Evolutionary conservation across 2,113 vertebrate species (phyloP), one percentile per base, ranked within the genome.

Genomic region (Neodontobutis hainanensis): DNA sequence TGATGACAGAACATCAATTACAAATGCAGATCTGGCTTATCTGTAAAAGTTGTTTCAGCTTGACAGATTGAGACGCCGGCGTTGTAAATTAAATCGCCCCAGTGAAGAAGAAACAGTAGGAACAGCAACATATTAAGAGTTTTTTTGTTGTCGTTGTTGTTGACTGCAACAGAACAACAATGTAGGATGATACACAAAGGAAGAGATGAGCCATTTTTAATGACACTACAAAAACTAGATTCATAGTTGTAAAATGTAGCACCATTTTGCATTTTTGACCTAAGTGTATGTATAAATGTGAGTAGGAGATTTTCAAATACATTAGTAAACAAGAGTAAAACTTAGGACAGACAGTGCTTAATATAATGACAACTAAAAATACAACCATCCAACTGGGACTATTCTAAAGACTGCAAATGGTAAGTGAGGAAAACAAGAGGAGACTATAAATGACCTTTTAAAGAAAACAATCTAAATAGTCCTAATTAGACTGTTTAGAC

Each of bases 1-100:
- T 51, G 64, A 87, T 80, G 83, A 87, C 79, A 80, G 78, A 86
- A 80, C 87, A 86, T 82, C 83, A 82, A 82, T 88, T 79, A 73
- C 66, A 65, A 80, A 78, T 62, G 62, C 56, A 51, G 76, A 75
- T 75, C 73, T 76, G 11, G 62, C 78, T 84, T 68, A 77, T 83
- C 70, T 67, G 70, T 70, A 62, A 63, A 80, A 68, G 78, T 73
- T 62, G 51, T 68, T 85, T 71, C 69, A 62, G 70, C 60, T 55
- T 63, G 61, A 60, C 85, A 74, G 74, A 61, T 68, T 56, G 81
- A 85, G 80, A 80, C 55, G 81, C 46, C 19, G 53, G 61, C 38
- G 66, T 58, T 71, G 19, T 68, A 80, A 83, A 87, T 77, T 69
- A 62, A 77, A 86, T 77, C 15, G 34, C 68, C 71, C 69, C 67